Evolutionary conservation across 2,797 vertebrate genomes (phyloP).

Genomic region (Echeneis naucrates): DNA sequence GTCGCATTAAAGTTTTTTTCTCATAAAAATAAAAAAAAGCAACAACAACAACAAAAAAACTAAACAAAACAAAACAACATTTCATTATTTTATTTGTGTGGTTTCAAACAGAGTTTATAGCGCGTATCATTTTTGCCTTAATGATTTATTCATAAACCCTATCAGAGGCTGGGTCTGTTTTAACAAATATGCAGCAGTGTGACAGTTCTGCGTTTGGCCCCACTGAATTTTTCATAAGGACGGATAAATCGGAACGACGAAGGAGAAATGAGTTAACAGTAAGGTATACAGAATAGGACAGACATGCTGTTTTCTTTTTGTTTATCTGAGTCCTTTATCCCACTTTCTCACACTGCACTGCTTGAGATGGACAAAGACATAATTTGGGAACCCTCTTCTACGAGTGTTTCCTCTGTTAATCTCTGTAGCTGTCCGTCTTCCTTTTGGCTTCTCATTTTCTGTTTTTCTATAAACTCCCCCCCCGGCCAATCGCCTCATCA

Average conservation of each 20-base stretch:
- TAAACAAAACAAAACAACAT: constrained; percentile 4
- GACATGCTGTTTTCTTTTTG: constrained; percentile 8
- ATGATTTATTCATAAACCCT: constrained; percentile 71
- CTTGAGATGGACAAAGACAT: neutral
- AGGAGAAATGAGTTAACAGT: neutral
- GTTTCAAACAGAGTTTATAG: constrained; percentile 49
- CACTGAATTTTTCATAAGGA: constrained; percentile 63
- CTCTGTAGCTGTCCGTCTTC: neutral
- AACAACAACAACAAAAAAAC: neutral
- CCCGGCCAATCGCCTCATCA: neutral
- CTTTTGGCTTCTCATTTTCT: neutral
- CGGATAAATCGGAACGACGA: constrained; percentile 22
- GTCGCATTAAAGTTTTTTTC: constrained; percentile 26
- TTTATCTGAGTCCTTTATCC: constrained; percentile 16
- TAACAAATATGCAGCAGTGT: constrained; percentile 55
- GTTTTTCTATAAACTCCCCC: neutral
- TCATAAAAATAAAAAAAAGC: constrained; percentile 9
- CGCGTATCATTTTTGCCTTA: constrained; percentile 43
- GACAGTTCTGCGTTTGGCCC: constrained; percentile 60
- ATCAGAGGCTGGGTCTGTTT: constrained; percentile 52
- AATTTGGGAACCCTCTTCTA: constrained; percentile 15
- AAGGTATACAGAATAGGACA: neutral
- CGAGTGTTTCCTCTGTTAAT: neutral
- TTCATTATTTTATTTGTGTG: constrained; percentile 44
- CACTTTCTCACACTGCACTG: neutral